Evolutionary conservation across 2,113 vertebrate species (phyloP), one percentile per base, ranked within the genome.

Genomic region (Synchiropus splendidus): DNA sequence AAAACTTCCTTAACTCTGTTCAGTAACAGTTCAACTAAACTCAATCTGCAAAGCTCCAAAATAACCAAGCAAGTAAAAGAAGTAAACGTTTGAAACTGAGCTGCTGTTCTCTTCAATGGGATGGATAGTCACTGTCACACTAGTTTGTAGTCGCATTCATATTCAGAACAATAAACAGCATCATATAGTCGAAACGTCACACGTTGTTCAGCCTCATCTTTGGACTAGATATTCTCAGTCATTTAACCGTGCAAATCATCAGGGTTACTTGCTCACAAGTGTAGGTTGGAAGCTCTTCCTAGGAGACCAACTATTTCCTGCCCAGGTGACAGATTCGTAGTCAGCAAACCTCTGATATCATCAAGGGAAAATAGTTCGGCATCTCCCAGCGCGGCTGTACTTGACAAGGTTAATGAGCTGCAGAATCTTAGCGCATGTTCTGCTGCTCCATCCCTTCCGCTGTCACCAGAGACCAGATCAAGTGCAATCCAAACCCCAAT

Each of bases 321-420:
- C 16, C 31, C 18, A 27, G 54, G 48, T 57, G 69, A 31, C 56
- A 67, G 79, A 79, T 72, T 77, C 71, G 61, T 71, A 80, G 78
- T 78, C 67, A 69, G 62, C 74, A 72, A 45, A 77, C 54, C 43
- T 72, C 59, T 58, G 54, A 66, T 61, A 65, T 75, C 57, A 67
- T 62, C 55, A 39, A 50, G 18, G 33, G 8, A 30, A 50, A 44
- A 39, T 39, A 57, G 30, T 76, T 66, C 61, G 58, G 39, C 56
- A 48, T 57, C 61, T 59, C 48, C 35, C 31, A 12, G 6, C 6
- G 8, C 58, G 10, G 45, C 12, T 9, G 45, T 58, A 68, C 47
- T 74, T 40, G 61, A 67, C 57, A 61, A 79, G 61, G 72, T 75
- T 79, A 71, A 75, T 75, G 70, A 78, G 68, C 5, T 58, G 45